Evolutionary conservation across 2,797 vertebrate genomes (phyloP), one percentile per base, ranked within the genome.

Genomic region (Sylvilagus floridanus): DNA sequence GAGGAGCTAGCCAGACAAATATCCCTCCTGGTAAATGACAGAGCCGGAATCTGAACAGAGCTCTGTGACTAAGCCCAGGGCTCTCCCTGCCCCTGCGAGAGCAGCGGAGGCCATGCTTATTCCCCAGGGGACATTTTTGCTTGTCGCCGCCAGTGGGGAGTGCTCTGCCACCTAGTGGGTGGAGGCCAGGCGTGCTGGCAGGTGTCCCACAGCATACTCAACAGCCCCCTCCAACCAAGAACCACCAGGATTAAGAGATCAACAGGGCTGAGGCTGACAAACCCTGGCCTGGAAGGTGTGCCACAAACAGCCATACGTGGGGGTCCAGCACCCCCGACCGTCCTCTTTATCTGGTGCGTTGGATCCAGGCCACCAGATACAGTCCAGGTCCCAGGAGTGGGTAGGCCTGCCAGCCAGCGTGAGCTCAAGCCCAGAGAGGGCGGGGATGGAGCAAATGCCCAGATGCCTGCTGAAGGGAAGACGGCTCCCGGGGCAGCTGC

Each of bases 221-320:
- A 57, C 8, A 30, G 26, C 4, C 62, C 21, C 17, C 54, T 3
- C 1, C 35, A 66, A 42, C 37, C 32, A 52, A 50, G n/a, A 63
- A 37, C n/a, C 26, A 17, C 30, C 42, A 84, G 35, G 14, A 50
- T 84, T 22, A 24, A 57, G 10, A 60, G 35, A 4, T 50, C 69
- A 19, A 0, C 0, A 4, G 6, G 14, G 12, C 24, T 0, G 1
- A 47, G 50, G 26, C 1, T 35, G 32, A 37, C 5, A n/a, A 90
- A 26, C 16, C 13, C 42, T 30, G 35, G 17, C 22, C 65, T 71
- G 13, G 35, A 12, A 1, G 2, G 1, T 16, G 1, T 78, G 3
- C 76, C 19, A 21, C 1, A 30, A 82, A 75, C 0, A 5, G 13
- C 26, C 0, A 0, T 4, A 35, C 16, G 13, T 32, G 3, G 4